Percentiles rank a stretch among this genome's conserved stretches.
Evolutionary conservation across 2,888 invertebrate genomes (phyloP).

Genomic region (Agrochola circellaris): DNA sequence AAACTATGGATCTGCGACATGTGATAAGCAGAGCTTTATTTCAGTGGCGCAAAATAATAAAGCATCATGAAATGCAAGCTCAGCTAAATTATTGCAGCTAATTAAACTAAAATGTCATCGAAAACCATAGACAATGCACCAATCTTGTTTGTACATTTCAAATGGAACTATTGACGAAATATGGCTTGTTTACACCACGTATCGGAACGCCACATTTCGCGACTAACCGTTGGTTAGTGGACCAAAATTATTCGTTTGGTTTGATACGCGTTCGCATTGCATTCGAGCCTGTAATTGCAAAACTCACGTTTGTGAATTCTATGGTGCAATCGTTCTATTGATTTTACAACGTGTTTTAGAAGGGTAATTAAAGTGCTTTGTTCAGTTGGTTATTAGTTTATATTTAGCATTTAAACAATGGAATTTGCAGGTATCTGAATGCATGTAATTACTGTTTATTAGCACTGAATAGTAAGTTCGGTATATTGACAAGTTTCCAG

Average conservation of each 20-base stretch:
- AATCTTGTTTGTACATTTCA: slow-evolving; percentile 15
- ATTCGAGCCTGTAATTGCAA: slow-evolving; percentile 59
- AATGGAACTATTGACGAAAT: slow-evolving; percentile 31
- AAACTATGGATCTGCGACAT: background rate
- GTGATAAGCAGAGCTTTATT: background rate
- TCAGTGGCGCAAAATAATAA: background rate
- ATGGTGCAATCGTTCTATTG: slow-evolving; percentile 63
- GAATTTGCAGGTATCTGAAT: slow-evolving; percentile 9
- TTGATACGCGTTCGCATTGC: slow-evolving; percentile 57
- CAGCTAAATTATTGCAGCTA: background rate
- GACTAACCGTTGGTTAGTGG: slow-evolving; percentile 47
- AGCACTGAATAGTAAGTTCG: background rate
- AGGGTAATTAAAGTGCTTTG: too few species aligned
- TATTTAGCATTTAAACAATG: slow-evolving; percentile 34
- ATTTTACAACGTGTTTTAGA: slow-evolving; percentile 59
- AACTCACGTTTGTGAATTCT: slow-evolving; percentile 57
- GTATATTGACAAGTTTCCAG: background rate
- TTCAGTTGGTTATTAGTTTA: slow-evolving; percentile 39
- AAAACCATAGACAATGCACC: slow-evolving; percentile 18
- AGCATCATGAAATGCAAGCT: background rate
- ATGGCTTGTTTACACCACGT: slow-evolving; percentile 25
- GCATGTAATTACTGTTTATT: background rate
- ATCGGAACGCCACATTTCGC: slow-evolving; percentile 30
- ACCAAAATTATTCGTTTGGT: slow-evolving; percentile 62
- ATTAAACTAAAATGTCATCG: background rate